These are phyloP conservation scores for Netelia virgata DNA, from an alignment of 2,888 invertebrate species.

Conservation along the genomic window DNA sequence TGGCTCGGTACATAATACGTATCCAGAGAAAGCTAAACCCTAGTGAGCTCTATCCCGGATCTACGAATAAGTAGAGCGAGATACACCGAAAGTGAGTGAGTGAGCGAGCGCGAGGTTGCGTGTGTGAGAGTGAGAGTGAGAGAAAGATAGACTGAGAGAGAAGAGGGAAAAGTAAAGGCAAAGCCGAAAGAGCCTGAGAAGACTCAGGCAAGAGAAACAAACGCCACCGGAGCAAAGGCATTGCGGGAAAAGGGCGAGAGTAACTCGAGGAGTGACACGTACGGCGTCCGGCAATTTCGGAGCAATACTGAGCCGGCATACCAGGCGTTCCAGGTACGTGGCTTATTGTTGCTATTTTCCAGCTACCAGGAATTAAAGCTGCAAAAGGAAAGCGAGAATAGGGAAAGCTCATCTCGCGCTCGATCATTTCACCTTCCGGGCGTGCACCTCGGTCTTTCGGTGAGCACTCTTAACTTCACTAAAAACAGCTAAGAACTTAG, in stretches of 20 bases:
- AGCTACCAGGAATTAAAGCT: constrained; percentile 71
- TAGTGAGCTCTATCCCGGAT: constrained; percentile 27
- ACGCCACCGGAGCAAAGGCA: constrained; percentile 44
- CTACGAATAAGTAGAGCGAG: constrained; percentile 40
- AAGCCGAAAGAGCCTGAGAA: constrained; percentile 55
- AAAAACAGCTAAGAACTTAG: neutral
- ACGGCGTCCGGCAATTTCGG: constrained; percentile 84
- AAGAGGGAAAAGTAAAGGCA: constrained; percentile 34
- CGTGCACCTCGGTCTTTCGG: neutral
- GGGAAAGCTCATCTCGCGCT: neutral
- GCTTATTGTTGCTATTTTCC: constrained; percentile 84
- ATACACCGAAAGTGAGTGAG: neutral
- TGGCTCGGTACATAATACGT: constrained; percentile 53
- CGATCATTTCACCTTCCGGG: neutral
- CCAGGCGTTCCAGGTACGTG: constrained; percentile 83
- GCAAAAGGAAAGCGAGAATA: constrained; percentile 22
- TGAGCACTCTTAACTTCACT: neutral
- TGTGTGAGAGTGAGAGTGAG: too few species aligned
- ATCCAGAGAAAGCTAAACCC: constrained; percentile 53
- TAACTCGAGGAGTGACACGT: constrained; percentile 81
- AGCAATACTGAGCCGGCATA: constrained; percentile 83
- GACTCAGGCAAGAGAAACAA: constrained; percentile 53
- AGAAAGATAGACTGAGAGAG: constrained; percentile 1
- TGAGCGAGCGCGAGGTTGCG: neutral
- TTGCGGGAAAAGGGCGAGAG: constrained; percentile 63